Conservation (phyloP, 2,888 invertebrate genomes). For the Dilophus febrilis region DNA sequence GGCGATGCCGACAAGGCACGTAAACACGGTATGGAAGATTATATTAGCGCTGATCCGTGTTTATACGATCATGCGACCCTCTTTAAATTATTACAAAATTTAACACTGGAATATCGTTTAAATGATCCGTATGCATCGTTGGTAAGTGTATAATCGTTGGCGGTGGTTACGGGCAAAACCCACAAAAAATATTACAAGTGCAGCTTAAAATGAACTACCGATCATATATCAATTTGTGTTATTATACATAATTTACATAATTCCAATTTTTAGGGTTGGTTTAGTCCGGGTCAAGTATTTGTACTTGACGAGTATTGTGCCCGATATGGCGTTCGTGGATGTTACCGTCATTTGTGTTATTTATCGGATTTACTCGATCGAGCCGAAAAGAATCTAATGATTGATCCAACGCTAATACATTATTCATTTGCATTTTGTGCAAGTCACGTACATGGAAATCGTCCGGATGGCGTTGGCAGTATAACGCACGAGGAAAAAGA, state of each 20-base stretch:
- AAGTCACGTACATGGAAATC: slow-evolving; percentile 97
- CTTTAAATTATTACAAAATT: slow-evolving; percentile 80
- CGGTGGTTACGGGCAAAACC: too few species aligned
- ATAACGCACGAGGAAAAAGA: slow-evolving; percentile 97
- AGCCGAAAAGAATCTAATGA: slow-evolving; percentile 85
- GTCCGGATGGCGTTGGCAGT: slow-evolving; percentile 97
- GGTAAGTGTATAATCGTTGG: slow-evolving; percentile 36
- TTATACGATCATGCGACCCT: slow-evolving; percentile 88
- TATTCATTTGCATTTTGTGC: slow-evolving; percentile 99
- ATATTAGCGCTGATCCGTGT: slow-evolving; percentile 97
- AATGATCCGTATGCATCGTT: slow-evolving; percentile 97
- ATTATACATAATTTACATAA: not conserved
- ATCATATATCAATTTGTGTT: not conserved
- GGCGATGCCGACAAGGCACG: slow-evolving; percentile 62
- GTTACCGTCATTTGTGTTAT: slow-evolving; percentile 92
- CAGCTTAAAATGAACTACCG: too few species aligned
- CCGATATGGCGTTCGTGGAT: slow-evolving; percentile 90
- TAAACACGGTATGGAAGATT: slow-evolving; percentile 99
- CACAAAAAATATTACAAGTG: too few species aligned
- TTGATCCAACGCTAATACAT: slow-evolving; percentile 96
- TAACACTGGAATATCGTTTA: slow-evolving; percentile 86
- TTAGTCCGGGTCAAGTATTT: slow-evolving; percentile 97
- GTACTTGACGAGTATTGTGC: slow-evolving; percentile 97
- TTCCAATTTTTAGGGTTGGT: slow-evolving; percentile 69
- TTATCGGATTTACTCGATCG: slow-evolving; percentile 86